Base-by-base conservation (phyloP, 2,113 vertebrate genomes). In the Burhinus bistriatus region DNA sequence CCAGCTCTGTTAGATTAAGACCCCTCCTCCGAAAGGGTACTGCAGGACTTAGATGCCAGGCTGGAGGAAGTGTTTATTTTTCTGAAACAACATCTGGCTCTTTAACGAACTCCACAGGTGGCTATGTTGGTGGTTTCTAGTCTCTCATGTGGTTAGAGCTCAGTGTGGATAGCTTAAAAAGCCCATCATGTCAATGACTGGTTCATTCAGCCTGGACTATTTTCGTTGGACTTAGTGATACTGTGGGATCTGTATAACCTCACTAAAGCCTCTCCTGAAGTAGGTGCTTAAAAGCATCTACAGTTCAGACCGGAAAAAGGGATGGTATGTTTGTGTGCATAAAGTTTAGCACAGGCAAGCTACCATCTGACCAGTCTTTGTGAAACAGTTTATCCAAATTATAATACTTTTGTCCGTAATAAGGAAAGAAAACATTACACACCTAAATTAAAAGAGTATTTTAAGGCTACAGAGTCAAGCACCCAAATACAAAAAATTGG, bases 201-300 rank as follows among this genome's bases (percentile, higher is more conserved):
- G 40, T 54, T 93, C 89, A 95, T 95, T 97, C 78, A 96, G 75
- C 40, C 80, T 79, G 75, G 59, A 92, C 11, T 98, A 40, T 98
- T 98, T 98, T 83, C 1, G 0, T 97, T 97, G 97, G 97, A 91
- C 93, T 49, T 30, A 13, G 85, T 51, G 59, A 66, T 65, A 36
- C 62, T 95, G 83, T 78, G 94, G 93, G 93, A 92, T 97, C 93
- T 94, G 89, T 91, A 27, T 89, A 95, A 93, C 91, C 89, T 93
- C 96, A 57, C 90, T 72, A 81, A 71, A 96, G 71, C 73, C 85
- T 91, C 59, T 87, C 84, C 93, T 96, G 58, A 91, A 97, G 89
- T 96, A 91, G 91, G 94, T 97, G 94, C 96, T 96, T 95, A 82
- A 86, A 95, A 85, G 62, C 58, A 83, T 68, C 84, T 70, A 77